A percentile compares a stretch with the other conserved stretches of the same genome.
Evolutionary conservation across 2,113 vertebrate species (phyloP).

Genomic region (Podarcis muralis): DNA sequence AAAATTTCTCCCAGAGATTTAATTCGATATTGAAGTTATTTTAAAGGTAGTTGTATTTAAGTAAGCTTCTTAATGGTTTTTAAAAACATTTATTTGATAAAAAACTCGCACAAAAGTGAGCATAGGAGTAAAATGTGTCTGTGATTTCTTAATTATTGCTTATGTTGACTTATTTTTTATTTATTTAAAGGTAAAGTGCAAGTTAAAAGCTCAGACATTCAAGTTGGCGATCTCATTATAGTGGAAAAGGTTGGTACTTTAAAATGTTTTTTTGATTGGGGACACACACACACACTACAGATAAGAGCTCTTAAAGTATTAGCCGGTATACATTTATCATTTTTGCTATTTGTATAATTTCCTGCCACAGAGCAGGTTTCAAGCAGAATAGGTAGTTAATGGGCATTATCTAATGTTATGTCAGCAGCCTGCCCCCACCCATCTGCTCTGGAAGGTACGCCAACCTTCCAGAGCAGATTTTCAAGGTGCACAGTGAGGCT

Average conservation of each 20-base stretch:
- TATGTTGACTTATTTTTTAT: slow-evolving; percentile 69
- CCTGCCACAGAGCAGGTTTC: too few species aligned
- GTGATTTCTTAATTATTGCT: slow-evolving; percentile 44
- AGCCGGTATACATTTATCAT: not conserved
- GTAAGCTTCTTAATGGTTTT: not conserved
- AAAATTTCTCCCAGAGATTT: too few species aligned
- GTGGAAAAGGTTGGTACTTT: slow-evolving; percentile 92
- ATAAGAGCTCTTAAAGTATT: not conserved
- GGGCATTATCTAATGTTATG: too few species aligned
- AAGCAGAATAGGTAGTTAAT: too few species aligned
- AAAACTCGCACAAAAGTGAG: not conserved
- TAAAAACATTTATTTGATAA: not conserved
- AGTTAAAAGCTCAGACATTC: slow-evolving; percentile 98
- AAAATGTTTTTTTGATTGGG: slow-evolving; percentile 31
- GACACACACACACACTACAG: too few species aligned
- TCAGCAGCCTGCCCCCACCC: too few species aligned
- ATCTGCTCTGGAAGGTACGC: too few species aligned
- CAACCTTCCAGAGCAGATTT: too few species aligned
- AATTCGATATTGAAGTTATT: not conserved
- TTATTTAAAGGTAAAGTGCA: slow-evolving; percentile 90
- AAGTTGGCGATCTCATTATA: slow-evolving; percentile 97
- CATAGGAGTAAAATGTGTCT: slow-evolving; percentile 21
- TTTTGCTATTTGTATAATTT: not conserved
- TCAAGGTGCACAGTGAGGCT: too few species aligned
- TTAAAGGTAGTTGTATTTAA: not conserved